phyloP scores from a whole-genome alignment of 2,888 invertebrate species.

The Drosophila neonasuta region DNA sequence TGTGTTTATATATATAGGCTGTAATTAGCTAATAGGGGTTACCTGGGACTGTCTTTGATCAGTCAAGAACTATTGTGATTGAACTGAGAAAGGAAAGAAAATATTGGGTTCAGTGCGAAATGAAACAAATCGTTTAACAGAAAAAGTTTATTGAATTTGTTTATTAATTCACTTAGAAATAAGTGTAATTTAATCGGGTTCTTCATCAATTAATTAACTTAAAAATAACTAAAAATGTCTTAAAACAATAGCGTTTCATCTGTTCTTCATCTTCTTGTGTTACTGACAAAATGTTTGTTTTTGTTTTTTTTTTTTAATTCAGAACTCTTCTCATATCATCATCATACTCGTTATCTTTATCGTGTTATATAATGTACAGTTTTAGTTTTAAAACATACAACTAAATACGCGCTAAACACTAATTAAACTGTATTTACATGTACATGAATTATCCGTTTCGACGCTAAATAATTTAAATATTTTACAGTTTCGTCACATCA shows the following conservation, averaged over 20 bases:
- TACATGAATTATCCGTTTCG: constrained; percentile 64
- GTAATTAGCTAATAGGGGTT: constrained; percentile 67
- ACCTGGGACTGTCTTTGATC: constrained; percentile 45
- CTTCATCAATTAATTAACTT: constrained; percentile 76
- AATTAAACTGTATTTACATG: constrained; percentile 72
- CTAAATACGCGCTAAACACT: constrained; percentile 76
- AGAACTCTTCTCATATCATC: constrained; percentile 29
- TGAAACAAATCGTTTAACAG: constrained; percentile 56
- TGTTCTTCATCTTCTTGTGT: constrained; percentile 58
- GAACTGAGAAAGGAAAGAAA: constrained; percentile 14
- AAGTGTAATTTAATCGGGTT: constrained; percentile 72
- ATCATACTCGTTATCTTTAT: constrained; percentile 61
- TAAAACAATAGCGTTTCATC: constrained; percentile 70
- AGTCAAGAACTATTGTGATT: constrained; percentile 52
- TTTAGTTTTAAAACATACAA: constrained; percentile 77
- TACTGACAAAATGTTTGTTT: constrained; percentile 54
- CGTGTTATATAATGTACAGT: constrained; percentile 73
- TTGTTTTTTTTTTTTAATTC: constrained; percentile 55
- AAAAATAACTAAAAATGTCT: constrained; percentile 78
- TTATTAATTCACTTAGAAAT: constrained; percentile 71
- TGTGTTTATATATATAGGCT: constrained; percentile 50
- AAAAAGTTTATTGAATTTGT: constrained; percentile 65
- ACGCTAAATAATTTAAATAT: constrained; percentile 75
- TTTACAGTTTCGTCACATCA: constrained; percentile 71
- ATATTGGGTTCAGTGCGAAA: constrained; percentile 11